phyloP scores from a whole-genome alignment of 1,140 invertebrate genomes.

The Trachelipus rathkii region DNA sequence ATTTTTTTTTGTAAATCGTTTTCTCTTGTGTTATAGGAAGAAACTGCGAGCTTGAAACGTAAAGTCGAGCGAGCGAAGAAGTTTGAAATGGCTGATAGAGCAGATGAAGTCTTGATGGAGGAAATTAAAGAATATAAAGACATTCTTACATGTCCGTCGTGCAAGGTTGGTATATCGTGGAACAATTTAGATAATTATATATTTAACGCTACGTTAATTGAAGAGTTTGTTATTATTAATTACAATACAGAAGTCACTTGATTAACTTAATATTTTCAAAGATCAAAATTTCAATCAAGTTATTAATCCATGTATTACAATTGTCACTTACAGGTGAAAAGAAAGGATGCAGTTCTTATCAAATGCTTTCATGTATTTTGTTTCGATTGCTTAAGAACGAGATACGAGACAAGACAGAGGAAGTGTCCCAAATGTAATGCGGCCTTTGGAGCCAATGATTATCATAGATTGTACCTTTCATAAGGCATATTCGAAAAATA shows the following conservation, averaged over 20 bases:
- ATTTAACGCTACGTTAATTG: too few species aligned
- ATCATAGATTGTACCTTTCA: slow-evolving; percentile 84
- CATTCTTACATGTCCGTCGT: slow-evolving; percentile 95
- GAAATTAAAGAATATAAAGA: slow-evolving; percentile 98
- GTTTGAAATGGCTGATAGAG: slow-evolving; percentile 91
- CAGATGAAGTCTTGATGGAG: slow-evolving; percentile 95
- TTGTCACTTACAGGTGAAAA: slow-evolving; percentile 60
- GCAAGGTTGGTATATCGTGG: slow-evolving; percentile 64
- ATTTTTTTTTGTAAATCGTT: slow-evolving; percentile 4
- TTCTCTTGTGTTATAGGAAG: slow-evolving; percentile 64
- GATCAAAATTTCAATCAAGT: too few species aligned
- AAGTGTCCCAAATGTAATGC: slow-evolving; percentile 99
- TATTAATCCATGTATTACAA: neutral
- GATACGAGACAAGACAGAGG: slow-evolving; percentile 94
- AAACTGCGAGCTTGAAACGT: slow-evolving; percentile 81
- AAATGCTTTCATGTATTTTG: slow-evolving; percentile 99
- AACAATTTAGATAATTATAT: neutral
- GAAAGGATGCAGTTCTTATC: slow-evolving; percentile 96
- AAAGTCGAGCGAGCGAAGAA: slow-evolving; percentile 96
- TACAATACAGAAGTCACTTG: too few species aligned
- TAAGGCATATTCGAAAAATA: neutral
- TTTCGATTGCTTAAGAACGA: slow-evolving; percentile 93
- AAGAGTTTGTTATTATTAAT: too few species aligned
- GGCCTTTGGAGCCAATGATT: slow-evolving; percentile 98
- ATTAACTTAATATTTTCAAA: too few species aligned